These are phyloP conservation scores for Drosophila melanica DNA, from an alignment of 1,140 invertebrate genomes.

Conservation along the genomic window DNA sequence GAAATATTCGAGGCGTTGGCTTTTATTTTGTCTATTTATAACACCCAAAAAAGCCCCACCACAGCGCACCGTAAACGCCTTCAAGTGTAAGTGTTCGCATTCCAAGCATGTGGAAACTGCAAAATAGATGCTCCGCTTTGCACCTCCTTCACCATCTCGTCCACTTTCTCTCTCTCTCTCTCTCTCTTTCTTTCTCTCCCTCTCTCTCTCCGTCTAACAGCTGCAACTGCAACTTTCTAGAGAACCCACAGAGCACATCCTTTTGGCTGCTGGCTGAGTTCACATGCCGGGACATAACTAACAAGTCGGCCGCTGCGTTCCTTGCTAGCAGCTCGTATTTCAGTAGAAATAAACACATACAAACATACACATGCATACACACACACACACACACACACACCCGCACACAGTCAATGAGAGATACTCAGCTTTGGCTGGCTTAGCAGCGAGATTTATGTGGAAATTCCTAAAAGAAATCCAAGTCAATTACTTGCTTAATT, in stretches of 20 bases:
- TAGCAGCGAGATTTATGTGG: conserved; percentile 81
- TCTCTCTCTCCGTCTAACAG: not conserved
- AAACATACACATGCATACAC: conserved; percentile 26
- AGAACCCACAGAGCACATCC: conserved; percentile 33
- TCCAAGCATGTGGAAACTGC: conserved; percentile 77
- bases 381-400: conserved; percentile 21
- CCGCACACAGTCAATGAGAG: conserved; percentile 7
- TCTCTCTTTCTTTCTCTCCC: not conserved
- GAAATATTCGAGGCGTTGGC: conserved; percentile 60
- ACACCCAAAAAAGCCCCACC: not conserved
- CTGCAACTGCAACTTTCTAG: conserved; percentile 33
- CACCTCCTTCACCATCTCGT: conserved; percentile 18
- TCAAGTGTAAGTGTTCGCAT: conserved; percentile 79
- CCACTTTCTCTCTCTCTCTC: not conserved
- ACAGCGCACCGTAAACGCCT: conserved; percentile 43
- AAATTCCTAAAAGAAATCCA: conserved; percentile 83
- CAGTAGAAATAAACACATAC: conserved; percentile 17
- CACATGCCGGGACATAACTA: conserved; percentile 54
- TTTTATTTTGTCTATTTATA: conserved; percentile 74
- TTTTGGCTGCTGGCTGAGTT: conserved; percentile 38
- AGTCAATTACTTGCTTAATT: conserved; percentile 83
- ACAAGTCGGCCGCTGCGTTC: conserved; percentile 28
- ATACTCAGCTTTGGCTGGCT: conserved; percentile 51
- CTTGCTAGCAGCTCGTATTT: conserved; percentile 47
- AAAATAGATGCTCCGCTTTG: conserved; percentile 64